A percentile compares a stretch with the other conserved stretches of the same genome.
phyloP scores from a whole-genome alignment of 2,888 invertebrate species.

The Acronicta leporina region DNA sequence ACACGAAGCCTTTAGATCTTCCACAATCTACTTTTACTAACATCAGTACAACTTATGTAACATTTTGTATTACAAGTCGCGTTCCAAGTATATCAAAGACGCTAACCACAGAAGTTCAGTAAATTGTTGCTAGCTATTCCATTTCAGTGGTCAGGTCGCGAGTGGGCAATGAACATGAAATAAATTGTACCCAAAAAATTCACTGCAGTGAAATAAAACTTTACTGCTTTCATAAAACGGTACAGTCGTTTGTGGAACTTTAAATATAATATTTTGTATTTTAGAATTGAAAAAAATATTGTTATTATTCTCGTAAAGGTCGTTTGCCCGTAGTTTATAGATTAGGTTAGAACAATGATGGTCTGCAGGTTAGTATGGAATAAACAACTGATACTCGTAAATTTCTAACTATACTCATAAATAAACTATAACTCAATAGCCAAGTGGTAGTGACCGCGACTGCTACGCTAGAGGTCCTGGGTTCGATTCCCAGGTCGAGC shows the following conservation, averaged over 20 bases:
- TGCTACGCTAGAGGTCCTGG: no score
- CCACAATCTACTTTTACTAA: no score
- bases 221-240: conserved; percentile 49
- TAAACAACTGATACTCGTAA: no score
- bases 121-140: conserved; percentile 43
- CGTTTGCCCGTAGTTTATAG: conserved; percentile 3
- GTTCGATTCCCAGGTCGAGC: no score
- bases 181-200: conserved; percentile 51
- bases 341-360: not conserved
- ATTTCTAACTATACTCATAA: no score
- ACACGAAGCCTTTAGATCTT: no score
- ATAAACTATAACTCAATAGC: no score
- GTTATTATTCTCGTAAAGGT: conserved; percentile 5
- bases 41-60: not conserved
- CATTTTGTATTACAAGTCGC: conserved; percentile 21
- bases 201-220: conserved; percentile 49
- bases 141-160: conserved; percentile 21
- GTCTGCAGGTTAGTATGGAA: not conserved
- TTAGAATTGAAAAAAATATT: conserved; percentile 24
- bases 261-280: conserved; percentile 36
- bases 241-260: conserved; percentile 43
- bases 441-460: no score
- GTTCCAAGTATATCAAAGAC: conserved; percentile 4
- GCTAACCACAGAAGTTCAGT: conserved; percentile 25
- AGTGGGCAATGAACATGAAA: conserved; percentile 42